Conservation (phyloP, 2,113 vertebrate species). For the Microcebus griseorufus region DNA sequence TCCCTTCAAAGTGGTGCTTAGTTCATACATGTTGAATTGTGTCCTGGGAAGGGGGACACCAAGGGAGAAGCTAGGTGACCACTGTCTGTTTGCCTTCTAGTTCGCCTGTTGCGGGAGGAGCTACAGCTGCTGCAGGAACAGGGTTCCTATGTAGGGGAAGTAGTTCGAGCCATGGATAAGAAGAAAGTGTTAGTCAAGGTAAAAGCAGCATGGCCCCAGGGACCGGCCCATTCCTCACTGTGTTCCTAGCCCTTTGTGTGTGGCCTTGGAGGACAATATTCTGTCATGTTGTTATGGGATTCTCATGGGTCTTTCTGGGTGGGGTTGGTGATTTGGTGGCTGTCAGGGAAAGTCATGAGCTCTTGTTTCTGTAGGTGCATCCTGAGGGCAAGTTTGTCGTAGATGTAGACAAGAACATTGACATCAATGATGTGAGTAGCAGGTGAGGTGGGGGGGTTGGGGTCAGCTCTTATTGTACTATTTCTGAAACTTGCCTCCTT, state of each 20-base stretch:
- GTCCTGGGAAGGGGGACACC: slow-evolving; percentile 70
- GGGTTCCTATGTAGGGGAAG: slow-evolving; percentile 98
- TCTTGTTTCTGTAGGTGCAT: slow-evolving; percentile 89
- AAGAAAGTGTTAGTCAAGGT: slow-evolving; percentile 99
- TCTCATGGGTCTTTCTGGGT: neutral
- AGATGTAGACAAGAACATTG: slow-evolving; percentile 99
- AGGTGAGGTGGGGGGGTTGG: neutral
- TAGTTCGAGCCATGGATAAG: slow-evolving; percentile 99
- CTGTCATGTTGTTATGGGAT: accelerated
- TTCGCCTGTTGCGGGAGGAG: slow-evolving; percentile 96
- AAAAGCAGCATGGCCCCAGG: neutral
- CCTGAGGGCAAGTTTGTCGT: slow-evolving; percentile 99
- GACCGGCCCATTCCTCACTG: neutral
- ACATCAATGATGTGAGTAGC: slow-evolving; percentile 96
- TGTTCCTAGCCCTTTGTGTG: accelerated
- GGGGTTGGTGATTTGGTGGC: neutral
- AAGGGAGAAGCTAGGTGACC: neutral
- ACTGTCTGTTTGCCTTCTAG: slow-evolving; percentile 76
- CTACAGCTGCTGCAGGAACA: slow-evolving; percentile 98
- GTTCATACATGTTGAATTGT: neutral
- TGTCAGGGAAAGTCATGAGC: neutral
- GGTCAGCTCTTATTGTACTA: neutral
- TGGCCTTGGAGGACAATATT: neutral
- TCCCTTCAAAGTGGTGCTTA: neutral
- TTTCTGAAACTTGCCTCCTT: neutral